Percentiles rank a stretch among this genome's conserved stretches.
Evolutionary conservation across 2,113 vertebrate species (phyloP).

Genomic region (Rafetus swinhoei): DNA sequence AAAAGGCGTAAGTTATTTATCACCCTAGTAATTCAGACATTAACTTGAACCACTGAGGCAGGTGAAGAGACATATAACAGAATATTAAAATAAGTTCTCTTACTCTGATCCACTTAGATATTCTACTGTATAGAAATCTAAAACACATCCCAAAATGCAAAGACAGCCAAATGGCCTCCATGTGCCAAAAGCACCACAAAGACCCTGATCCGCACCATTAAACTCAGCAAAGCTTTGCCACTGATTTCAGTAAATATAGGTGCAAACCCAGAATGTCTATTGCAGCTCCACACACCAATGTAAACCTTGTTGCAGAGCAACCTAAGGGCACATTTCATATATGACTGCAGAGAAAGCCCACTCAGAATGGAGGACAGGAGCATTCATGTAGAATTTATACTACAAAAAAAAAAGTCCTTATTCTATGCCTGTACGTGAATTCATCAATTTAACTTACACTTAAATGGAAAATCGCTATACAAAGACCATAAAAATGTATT

Average conservation of each 20-base stretch:
- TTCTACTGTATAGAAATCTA: not conserved
- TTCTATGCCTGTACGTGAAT: constrained; percentile 72
- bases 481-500: constrained; percentile 79
- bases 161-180: not conserved
- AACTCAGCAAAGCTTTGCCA: not conserved
- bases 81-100: not conserved
- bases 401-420: constrained; percentile 71
- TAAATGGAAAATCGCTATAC: constrained; percentile 80
- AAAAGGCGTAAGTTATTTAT: not conserved
- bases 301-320: constrained; percentile 69
- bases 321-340: constrained; percentile 71
- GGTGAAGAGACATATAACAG: not conserved
- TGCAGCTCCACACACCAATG: constrained; percentile 60
- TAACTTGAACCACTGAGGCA: not conserved
- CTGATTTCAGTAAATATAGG: constrained; percentile 64
- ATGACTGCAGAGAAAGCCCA: constrained; percentile 62
- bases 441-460: constrained; percentile 80
- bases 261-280: constrained; percentile 63
- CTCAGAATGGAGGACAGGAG: constrained; percentile 68
- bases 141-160: not conserved
- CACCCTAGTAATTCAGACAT: not conserved
- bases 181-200: not conserved
- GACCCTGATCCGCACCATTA: not conserved
- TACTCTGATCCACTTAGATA: not conserved
- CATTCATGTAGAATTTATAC: constrained; percentile 76